Base-by-base conservation (phyloP, 2,888 invertebrate genomes). In the Melinopterus prodromus region DNA sequence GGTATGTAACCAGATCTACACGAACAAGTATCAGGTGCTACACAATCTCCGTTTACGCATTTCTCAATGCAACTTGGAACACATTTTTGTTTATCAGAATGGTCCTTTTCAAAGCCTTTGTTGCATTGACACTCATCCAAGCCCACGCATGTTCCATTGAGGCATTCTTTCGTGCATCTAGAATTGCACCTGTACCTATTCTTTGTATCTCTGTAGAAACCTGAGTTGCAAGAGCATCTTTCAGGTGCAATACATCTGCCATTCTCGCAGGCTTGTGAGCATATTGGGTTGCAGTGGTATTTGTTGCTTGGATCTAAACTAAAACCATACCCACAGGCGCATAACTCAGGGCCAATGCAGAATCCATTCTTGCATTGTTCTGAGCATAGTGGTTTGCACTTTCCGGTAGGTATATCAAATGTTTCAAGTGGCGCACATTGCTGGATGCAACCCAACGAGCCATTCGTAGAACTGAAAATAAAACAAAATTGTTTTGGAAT, bases 361-460 rank as follows among this genome's bases (percentile, higher is more conserved):
- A 37, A 72, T 14, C 85, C 84, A 80, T 84, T 82, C 7, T 79
- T 12, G 71, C 84, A 85, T 7, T 77, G n/a, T 36, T 79, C 84
- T 6, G 84, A 79, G 83, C 90, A 90, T 9, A 87, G 83, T 12
- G 89, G 89, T 35, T 87, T 85, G 80, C 90, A 90, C 70, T 83
- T 78, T 38, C 37, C 37, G 6, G 36, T 7, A 2, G 16, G 35
- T 74, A 36, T n/a, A 12, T 74, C 36, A 75, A 85, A 86, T 16
- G 79, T 77, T 74, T 85, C 53, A 53, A 53, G 53, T 9, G 53
- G 53, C 5, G 3, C 53, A 53, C 53, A 53, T 53, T 53, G 7
- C 53, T 53, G 53, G 53, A 12, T 53, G 12, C 53, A 53, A 53
- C 2, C 53, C 12, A 1, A 7, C 1, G 53, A 26, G 1, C 3